Evolutionary conservation across 2,888 invertebrate genomes (phyloP), one percentile per base, ranked within the genome.

Genomic region (Tanytarsus gracilentus): DNA sequence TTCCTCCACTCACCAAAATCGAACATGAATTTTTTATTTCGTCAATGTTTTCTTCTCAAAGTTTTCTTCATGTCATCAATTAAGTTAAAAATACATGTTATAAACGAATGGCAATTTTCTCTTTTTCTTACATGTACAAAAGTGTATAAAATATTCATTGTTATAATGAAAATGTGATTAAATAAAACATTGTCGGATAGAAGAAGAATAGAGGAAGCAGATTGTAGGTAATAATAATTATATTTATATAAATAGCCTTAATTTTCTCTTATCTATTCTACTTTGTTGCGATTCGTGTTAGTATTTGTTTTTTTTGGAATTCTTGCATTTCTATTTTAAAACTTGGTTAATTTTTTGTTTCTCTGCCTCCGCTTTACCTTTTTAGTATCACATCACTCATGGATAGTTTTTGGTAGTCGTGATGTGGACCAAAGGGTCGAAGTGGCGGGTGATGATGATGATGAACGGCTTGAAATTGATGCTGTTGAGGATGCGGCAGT

Each of bases 401-500:
- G 1, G 55, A 55, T 11, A 27, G 14, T 49, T 18, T 11, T 25
- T 33, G 39, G 51, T 68, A 67, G 63, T 68, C 67, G 61, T 73
- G 73, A 65, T 72, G 72, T 23, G 73, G 69, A 9, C 73, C 73
- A 62, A 74, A 74, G 4, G 74, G 74, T 62, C 74, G 49, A 7
- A 11, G 2, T 23, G 26, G 21, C 14, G 21, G 25, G 5, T 23
- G 14, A 39, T 39, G 25, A 3, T 30, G 30, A 23, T 49, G 33
- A n/a, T 11, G 18, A 14, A 27, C 44, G n/a, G 48, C 11, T 4
- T 3, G 7, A 18, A 21, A 26, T 49, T 48, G 49, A 8, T 33
- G 44, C 30, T 58, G 58, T 18, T 48, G 49, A 11, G 48, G 49
- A 30, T 48, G 30, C 23, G 48, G 48, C 8, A 49, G 16, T 8